Evolutionary conservation across 2,113 vertebrate genomes (phyloP).

Genomic region (Urocynchramus pylzowi): DNA sequence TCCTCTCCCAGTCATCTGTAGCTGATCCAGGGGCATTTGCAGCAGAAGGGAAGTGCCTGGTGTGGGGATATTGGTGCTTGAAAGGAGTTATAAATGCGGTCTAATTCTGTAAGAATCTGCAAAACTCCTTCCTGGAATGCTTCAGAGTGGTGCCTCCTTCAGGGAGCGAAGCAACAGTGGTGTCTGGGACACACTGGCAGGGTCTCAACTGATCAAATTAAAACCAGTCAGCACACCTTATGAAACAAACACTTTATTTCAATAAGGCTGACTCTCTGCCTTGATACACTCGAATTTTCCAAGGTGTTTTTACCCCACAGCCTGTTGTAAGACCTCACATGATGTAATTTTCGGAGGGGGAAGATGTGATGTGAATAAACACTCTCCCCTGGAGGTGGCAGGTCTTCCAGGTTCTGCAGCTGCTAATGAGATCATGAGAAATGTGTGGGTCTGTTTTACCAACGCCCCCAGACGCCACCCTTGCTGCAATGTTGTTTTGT

Average conservation of each 20-base stretch:
- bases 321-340: neutral
- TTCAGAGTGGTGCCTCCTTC: neutral
- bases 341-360: neutral
- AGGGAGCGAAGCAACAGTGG: neutral
- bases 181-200: neutral
- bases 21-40: neutral
- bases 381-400: neutral
- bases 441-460: neutral
- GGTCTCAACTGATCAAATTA: neutral
- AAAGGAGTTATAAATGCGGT: neutral
- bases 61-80: neutral
- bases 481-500: neutral
- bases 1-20: neutral
- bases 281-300: neutral
- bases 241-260: neutral
- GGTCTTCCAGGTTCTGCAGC: neutral
- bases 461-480: neutral
- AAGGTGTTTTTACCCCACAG: neutral
- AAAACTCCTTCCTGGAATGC: neutral
- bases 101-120: neutral
- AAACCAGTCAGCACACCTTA: neutral
- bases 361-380: neutral
- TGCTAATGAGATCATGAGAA: conserved; percentile 44
- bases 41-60: neutral
- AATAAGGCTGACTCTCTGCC: neutral